phyloP scores from a whole-genome alignment of 2,113 vertebrate species.

The Hypanus sabinus region DNA sequence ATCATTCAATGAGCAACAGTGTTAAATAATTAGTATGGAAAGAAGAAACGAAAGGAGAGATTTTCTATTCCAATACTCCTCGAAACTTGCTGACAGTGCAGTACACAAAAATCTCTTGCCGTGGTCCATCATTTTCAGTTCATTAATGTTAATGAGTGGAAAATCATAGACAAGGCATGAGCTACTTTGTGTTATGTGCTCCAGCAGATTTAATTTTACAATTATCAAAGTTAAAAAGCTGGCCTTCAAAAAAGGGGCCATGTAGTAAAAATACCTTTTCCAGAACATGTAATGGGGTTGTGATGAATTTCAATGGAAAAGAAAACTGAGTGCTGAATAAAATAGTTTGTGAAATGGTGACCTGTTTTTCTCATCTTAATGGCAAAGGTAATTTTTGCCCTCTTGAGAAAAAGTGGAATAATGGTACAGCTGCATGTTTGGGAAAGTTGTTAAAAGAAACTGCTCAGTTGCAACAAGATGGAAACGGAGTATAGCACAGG shows the following conservation, averaged over 20 bases:
- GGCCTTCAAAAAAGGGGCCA: background rate
- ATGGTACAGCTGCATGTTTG: background rate
- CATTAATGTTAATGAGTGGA: background rate
- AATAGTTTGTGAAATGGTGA: background rate
- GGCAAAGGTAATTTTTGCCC: background rate
- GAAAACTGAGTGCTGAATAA: background rate
- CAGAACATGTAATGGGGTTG: background rate
- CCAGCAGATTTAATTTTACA: background rate
- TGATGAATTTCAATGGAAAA: background rate
- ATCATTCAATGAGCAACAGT: background rate
- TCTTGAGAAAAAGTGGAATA: background rate
- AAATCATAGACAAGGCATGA: background rate
- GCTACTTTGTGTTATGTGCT: background rate
- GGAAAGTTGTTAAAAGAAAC: background rate
- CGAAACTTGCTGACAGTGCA: background rate
- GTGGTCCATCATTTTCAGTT: background rate
- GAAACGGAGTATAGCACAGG: background rate
- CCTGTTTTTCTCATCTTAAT: background rate
- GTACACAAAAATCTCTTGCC: background rate
- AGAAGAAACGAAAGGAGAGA: background rate
- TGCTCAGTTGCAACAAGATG: background rate
- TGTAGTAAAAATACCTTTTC: background rate
- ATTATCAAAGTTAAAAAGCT: background rate
- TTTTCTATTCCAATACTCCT: constrained; percentile 10
- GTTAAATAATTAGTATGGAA: background rate